Evolutionary conservation across 2,797 vertebrate species (phyloP).

Genomic region (Nyctalus aviator): DNA sequence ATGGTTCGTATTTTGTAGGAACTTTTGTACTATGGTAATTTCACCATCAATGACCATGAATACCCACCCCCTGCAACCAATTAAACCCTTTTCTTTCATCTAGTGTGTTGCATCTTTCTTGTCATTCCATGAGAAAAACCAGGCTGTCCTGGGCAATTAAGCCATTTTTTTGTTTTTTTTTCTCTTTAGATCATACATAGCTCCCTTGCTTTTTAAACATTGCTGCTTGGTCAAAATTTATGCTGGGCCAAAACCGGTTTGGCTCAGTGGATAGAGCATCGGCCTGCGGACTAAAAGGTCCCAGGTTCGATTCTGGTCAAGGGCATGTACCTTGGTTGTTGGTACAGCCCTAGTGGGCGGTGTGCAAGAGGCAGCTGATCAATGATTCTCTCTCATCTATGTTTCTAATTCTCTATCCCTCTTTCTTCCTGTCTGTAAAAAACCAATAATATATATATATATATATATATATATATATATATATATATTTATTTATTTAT

Average conservation of each 20-base stretch:
- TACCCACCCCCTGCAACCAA: background rate
- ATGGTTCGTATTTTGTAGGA: constrained; percentile 90
- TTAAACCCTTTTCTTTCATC: background rate
- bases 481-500: too few relatives aligned
- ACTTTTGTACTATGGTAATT: background rate
- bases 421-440: too few relatives aligned
- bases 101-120: background rate
- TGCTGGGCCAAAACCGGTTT: background rate
- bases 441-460: too few relatives aligned
- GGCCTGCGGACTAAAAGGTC: too few relatives aligned
- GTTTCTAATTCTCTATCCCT: too few relatives aligned
- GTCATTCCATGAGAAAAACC: background rate
- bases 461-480: too few relatives aligned
- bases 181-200: background rate
- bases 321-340: too few relatives aligned
- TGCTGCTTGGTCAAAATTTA: constrained; percentile 20
- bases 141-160: background rate
- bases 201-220: constrained; percentile 34
- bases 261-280: too few relatives aligned
- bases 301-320: too few relatives aligned
- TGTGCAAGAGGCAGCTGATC: too few relatives aligned
- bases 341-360: too few relatives aligned
- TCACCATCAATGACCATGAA: background rate
- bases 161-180: background rate
- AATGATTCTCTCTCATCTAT: too few relatives aligned